A percentile compares a stretch with the other conserved stretches of the same genome.
phyloP scores from a whole-genome alignment of 1,140 invertebrate species.

The Maniola jurtina region DNA sequence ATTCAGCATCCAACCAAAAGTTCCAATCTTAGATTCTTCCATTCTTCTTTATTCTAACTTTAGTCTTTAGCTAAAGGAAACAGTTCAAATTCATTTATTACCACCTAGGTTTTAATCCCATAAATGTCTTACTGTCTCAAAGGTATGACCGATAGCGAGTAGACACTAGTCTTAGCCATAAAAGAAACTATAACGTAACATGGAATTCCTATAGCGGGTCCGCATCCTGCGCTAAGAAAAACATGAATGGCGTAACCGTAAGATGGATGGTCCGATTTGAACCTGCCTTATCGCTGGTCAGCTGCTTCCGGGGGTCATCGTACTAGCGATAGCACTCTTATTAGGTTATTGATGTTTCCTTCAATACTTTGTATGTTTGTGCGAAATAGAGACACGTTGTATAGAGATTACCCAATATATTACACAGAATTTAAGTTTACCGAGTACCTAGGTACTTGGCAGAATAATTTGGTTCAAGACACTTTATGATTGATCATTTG shows the following conservation, averaged over 20 bases:
- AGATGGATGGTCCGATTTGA: constrained; percentile 38
- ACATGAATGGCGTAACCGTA: constrained; percentile 46
- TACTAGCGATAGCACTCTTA: constrained; percentile 30
- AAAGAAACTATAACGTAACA: constrained; percentile 32
- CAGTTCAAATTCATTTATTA: not conserved
- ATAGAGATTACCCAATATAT: not conserved
- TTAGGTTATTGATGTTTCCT: constrained; percentile 30
- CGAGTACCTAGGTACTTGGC: too few relatives aligned
- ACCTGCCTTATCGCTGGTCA: constrained; percentile 41
- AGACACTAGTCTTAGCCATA: not conserved
- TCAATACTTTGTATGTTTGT: constrained; percentile 2
- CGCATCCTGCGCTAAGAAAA: constrained; percentile 47
- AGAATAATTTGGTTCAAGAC: too few relatives aligned
- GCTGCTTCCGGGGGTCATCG: constrained; percentile 44
- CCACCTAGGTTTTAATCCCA: too few relatives aligned
- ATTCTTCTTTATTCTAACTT: too few relatives aligned
- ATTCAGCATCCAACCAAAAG: too few relatives aligned
- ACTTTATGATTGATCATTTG: too few relatives aligned
- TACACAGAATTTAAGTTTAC: too few relatives aligned
- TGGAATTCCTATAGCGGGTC: constrained; percentile 45
- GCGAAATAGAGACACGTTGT: not conserved
- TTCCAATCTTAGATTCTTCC: too few relatives aligned
- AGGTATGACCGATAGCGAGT: not conserved
- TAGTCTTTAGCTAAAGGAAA: too few relatives aligned
- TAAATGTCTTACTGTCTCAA: not conserved